Conservation (phyloP, 2,113 vertebrate species). For the Podiceps cristatus region DNA sequence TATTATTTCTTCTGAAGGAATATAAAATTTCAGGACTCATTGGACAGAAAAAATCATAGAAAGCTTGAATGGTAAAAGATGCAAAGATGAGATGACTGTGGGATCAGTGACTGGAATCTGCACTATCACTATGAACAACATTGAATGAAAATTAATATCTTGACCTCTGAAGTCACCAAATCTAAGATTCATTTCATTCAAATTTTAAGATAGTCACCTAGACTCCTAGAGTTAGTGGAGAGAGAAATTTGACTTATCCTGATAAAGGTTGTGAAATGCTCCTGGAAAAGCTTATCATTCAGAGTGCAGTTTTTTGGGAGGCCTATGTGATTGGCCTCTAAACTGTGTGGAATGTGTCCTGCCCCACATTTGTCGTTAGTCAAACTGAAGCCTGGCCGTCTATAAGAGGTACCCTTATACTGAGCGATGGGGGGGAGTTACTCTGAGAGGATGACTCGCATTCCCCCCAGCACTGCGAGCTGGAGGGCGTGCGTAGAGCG, state of each 20-base stretch:
- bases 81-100: background rate
- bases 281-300: background rate
- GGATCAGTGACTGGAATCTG: background rate
- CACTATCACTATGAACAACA: background rate
- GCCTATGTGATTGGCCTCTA: background rate
- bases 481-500: background rate
- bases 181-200: background rate
- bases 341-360: background rate
- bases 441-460: fast-evolving
- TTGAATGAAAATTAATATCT: background rate
- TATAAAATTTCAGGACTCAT: background rate
- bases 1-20: background rate
- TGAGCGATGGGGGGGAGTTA: background rate
- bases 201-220: background rate
- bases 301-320: background rate
- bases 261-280: background rate
- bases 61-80: background rate
- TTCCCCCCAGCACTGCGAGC: fast-evolving
- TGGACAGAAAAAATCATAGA: background rate
- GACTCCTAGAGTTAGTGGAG: background rate
- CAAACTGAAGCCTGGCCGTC: background rate
- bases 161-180: background rate
- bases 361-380: background rate
- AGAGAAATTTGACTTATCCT: background rate
- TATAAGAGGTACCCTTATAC: background rate